Conservation (phyloP, 2,888 invertebrate species). For the Diachrysia chrysitis region DNA sequence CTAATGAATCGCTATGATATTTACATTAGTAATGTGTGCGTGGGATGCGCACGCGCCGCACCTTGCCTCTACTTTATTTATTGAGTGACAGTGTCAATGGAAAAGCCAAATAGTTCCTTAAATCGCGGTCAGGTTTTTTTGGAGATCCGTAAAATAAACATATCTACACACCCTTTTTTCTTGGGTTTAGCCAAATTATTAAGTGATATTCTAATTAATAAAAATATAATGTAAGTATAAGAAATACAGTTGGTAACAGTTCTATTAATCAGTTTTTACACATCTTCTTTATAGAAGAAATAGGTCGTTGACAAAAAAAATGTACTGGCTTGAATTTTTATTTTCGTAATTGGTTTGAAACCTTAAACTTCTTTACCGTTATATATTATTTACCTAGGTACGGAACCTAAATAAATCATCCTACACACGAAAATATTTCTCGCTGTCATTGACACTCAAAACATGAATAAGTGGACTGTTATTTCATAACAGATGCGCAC, state of each 20-base stretch:
- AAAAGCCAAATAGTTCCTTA: conserved; percentile 63
- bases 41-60: conserved; percentile 79
- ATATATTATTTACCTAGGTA: too few species aligned
- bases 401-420: neutral
- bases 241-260: too few species aligned
- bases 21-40: conserved; percentile 74
- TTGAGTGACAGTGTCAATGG: conserved; percentile 68
- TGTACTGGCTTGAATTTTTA: too few species aligned
- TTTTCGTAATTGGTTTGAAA: neutral
- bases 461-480: conserved; percentile 53
- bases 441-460: conserved; percentile 56
- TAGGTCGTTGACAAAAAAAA: too few species aligned
- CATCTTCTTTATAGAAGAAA: too few species aligned
- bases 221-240: too few species aligned
- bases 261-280: too few species aligned
- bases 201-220: too few species aligned
- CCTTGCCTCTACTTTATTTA: conserved; percentile 70
- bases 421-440: conserved; percentile 19
- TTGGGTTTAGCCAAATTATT: too few species aligned
- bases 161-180: too few species aligned
- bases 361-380: too few species aligned
- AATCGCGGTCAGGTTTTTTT: conserved; percentile 52
- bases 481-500: conserved; percentile 51
- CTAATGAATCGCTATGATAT: conserved; percentile 64
- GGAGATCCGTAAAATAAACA: conserved; percentile 30